Evolutionary conservation across 1,140 invertebrate species (phyloP).

Genomic region (Cydia amplana): DNA sequence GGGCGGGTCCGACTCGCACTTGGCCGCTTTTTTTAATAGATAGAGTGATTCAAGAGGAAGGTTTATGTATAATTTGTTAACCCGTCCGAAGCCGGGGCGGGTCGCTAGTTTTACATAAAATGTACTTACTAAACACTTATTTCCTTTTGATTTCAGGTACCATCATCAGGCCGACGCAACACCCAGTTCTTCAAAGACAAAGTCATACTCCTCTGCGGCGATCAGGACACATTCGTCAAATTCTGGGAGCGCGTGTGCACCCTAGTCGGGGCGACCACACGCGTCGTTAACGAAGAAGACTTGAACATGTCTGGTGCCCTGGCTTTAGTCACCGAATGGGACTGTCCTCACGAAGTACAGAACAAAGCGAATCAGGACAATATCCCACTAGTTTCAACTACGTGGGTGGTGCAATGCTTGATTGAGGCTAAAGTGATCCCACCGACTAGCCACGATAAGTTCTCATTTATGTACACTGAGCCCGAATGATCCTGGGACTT

Average conservation of each 20-base stretch:
- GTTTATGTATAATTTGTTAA: too few species aligned
- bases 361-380: slow-evolving; percentile 78
- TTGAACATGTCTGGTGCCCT: slow-evolving; percentile 75
- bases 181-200: slow-evolving; percentile 79
- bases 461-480: slow-evolving; percentile 76
- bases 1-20: too few species aligned
- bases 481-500: slow-evolving; percentile 77
- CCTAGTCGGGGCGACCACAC: slow-evolving; percentile 80
- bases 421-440: slow-evolving; percentile 79
- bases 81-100: too few species aligned
- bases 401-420: slow-evolving; percentile 81
- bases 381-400: slow-evolving; percentile 80
- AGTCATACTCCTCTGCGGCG: slow-evolving; percentile 75
- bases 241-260: slow-evolving; percentile 81
- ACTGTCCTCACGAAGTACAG: slow-evolving; percentile 79
- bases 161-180: slow-evolving; percentile 65
- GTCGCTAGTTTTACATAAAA: too few species aligned
- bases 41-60: too few species aligned
- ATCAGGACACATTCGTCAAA: slow-evolving; percentile 74
- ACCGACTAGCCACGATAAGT: slow-evolving; percentile 75
- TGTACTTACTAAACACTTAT: not conserved
- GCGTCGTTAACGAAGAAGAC: slow-evolving; percentile 73
- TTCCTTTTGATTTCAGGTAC: slow-evolving; percentile 51
- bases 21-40: too few species aligned
- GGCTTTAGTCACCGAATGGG: slow-evolving; percentile 77